These are phyloP conservation scores for Steatocranus sp. DNA, from an alignment of 2,797 vertebrate genomes.

Conservation along the genomic window DNA sequence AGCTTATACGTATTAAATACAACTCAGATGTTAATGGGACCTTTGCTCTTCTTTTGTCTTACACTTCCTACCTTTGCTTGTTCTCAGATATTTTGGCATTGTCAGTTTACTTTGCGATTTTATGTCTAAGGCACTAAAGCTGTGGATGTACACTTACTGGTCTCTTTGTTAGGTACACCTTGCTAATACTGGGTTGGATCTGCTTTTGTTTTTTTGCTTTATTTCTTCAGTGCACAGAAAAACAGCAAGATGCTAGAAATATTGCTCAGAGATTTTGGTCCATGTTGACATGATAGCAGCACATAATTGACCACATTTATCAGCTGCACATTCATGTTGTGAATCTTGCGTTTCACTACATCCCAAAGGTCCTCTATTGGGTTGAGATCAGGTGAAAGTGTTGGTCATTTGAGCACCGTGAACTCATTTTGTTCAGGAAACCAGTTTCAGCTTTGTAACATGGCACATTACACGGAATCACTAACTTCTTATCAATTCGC, in stretches of 20 bases:
- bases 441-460: neutral
- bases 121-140: neutral
- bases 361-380: neutral
- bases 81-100: neutral
- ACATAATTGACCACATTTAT: neutral
- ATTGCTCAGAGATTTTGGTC: neutral
- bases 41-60: neutral
- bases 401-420: neutral
- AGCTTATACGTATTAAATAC: neutral
- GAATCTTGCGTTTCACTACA: neutral
- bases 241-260: neutral
- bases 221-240: neutral
- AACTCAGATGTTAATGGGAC: neutral
- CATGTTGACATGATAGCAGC: neutral
- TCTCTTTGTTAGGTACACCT: neutral
- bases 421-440: neutral
- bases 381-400: neutral
- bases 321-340: neutral
- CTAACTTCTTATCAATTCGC: neutral
- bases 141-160: neutral
- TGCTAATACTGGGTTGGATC: neutral
- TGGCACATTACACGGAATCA: neutral
- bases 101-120: neutral
- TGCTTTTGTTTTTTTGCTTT: neutral
- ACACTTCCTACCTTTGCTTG: neutral